Conservation (phyloP, 1,140 invertebrate genomes). For the Thaumatotibia leucotreta region DNA sequence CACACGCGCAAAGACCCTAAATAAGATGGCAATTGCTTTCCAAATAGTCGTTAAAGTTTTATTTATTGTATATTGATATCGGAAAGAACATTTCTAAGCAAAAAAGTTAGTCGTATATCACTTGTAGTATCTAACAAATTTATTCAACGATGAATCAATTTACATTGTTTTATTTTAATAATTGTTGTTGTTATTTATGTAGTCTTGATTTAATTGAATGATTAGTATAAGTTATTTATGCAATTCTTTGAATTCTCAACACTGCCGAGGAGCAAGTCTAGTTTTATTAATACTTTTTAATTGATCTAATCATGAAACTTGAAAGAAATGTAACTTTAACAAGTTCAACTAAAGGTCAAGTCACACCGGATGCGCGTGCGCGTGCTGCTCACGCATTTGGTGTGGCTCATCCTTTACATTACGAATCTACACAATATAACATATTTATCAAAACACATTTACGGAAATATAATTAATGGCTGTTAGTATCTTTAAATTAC, state of each 20-base stretch:
- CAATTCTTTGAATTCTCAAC: neutral
- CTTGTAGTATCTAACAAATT: neutral
- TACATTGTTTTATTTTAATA: conserved; percentile 16
- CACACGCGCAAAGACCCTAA: no score
- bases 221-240: conserved; percentile 16
- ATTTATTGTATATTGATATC: neutral
- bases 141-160: conserved; percentile 33
- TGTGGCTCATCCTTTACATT: no score
- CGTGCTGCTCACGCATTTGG: no score
- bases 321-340: neutral
- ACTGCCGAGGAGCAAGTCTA: neutral
- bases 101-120: neutral
- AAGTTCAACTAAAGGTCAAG: neutral
- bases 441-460: no score
- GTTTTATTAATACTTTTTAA: neutral
- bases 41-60: neutral
- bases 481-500: neutral
- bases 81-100: neutral
- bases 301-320: neutral
- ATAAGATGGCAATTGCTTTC: neutral
- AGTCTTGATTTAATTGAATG: conserved; percentile 22
- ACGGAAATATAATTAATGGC: neutral
- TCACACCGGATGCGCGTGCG: no score
- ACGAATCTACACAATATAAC: no score
- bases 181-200: conserved; percentile 48